Evolutionary conservation across 2,797 vertebrate genomes (phyloP).

Genomic region (Nothura maculosa): DNA sequence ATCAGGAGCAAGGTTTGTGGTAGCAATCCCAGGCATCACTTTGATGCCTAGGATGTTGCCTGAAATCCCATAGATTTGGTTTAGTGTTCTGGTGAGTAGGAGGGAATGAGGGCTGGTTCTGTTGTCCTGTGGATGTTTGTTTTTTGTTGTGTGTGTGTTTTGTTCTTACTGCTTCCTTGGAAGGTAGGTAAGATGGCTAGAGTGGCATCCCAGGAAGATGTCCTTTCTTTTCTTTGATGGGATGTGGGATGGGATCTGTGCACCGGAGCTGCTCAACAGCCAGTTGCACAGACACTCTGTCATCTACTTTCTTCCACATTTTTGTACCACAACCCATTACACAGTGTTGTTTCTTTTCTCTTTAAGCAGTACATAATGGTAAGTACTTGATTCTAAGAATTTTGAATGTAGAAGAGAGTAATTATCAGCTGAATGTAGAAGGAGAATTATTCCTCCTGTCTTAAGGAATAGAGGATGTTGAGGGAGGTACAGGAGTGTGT

Average conservation of each 20-base stretch:
- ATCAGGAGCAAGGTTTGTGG: background rate
- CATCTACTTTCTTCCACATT: background rate
- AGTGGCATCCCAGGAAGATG: background rate
- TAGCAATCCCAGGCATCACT: constrained; percentile 19
- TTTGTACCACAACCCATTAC: constrained; percentile 21
- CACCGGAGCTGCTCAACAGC: background rate
- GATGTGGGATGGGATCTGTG: background rate
- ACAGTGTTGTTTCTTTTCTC: background rate
- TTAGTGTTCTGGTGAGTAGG: background rate
- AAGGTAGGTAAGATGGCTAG: background rate
- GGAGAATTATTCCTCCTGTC: background rate
- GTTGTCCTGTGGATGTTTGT: background rate
- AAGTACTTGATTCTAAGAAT: background rate
- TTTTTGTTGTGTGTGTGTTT: too few relatives aligned
- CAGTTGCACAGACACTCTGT: background rate
- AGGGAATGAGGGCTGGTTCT: background rate
- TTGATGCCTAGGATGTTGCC: background rate
- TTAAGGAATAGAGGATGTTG: background rate
- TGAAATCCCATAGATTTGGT: background rate
- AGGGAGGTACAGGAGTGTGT: background rate
- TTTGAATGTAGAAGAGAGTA: background rate
- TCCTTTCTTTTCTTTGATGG: background rate
- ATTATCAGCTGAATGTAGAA: background rate
- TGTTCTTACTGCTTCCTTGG: background rate
- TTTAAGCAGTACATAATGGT: constrained; percentile 23